Conservation (phyloP, 1,140 invertebrate species). For the Brachionus koreanus region DNA sequence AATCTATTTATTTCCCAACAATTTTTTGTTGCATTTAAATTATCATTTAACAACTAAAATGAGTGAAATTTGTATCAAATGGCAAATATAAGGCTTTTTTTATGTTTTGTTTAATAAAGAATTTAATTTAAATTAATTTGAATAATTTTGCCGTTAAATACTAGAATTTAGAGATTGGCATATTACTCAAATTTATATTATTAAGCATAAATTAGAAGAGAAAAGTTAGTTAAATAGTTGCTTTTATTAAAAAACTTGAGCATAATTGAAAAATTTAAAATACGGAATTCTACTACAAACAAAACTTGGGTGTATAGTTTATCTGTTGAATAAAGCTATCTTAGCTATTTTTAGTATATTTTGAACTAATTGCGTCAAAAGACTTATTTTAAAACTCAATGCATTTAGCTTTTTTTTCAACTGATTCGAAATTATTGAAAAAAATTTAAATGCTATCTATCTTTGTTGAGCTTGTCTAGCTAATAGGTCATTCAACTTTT, state of each 20-base stretch:
- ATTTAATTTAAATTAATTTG: neutral
- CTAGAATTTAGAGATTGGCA: neutral
- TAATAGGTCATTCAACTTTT: neutral
- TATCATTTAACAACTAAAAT: neutral
- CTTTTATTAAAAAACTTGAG: neutral
- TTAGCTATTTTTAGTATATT: too few relatives aligned
- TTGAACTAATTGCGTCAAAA: too few relatives aligned
- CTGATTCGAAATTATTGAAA: neutral
- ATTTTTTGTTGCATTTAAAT: neutral
- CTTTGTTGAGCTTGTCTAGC: neutral
- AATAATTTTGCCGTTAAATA: neutral
- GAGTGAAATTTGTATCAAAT: neutral
- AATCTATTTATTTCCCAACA: neutral
- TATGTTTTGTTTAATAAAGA: neutral
- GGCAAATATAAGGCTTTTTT: neutral
- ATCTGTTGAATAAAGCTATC: neutral
- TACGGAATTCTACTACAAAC: neutral
- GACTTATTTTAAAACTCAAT: too few relatives aligned
- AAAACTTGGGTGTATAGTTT: neutral
- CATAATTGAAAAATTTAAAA: neutral
- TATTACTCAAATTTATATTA: neutral
- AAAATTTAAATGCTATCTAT: neutral
- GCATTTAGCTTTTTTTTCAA: too few relatives aligned
- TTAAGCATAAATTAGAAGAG: too few relatives aligned
- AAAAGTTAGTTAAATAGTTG: neutral